Base-by-base conservation (phyloP, 1,140 invertebrate genomes). In the Drosophila bifasciata region DNA sequence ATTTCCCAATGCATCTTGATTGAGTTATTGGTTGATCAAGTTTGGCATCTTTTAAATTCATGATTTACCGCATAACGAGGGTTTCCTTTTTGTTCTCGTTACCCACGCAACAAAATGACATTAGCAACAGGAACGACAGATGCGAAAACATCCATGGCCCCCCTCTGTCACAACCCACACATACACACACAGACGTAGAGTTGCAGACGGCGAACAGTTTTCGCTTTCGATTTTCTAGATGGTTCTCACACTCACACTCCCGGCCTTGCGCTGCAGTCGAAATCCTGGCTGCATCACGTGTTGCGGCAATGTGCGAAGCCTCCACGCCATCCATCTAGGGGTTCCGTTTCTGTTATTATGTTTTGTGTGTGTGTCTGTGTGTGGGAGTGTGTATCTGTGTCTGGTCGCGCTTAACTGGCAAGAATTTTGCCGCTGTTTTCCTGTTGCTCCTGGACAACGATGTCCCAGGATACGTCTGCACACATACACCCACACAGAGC, bases 171-270 rank as follows among this genome's bases (percentile, higher is more conserved):
- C 17, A 28, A 53, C 45, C 40, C 36, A 17, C 72, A 66, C 46
- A 56, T n/a, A 28, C 40, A 52, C 21, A 46, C 16, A 28, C 49
- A 40, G 21, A 46, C 19, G 17, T 7, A n/a, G 17, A n/a, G 16
- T n/a, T 43, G 15, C 50, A 71, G 72, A 48, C 51, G 73, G 44
- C 19, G 23, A 63, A 63, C 74, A 60, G 48, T 36, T 81, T 86
- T 88, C 81, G 81, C 81, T 86, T 86, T 86, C 81, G 74, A 81
- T 86, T 81, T 85, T 77, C 60, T 68, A 64, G 77, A 17, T 67
- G 52, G 56, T 36, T 32, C 40, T 36, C 11, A 5, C 32, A 5
- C 32, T 13, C 32, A 1, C 32, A 4, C 43, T 25, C n/a, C 9
- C 19, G 17, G 6, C 1, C 15, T 7, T 32, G 2, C 17, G 1